Base-by-base conservation (phyloP, 92 coral and sea anemone genomes). In the Palythoa grandiflora region DNA sequence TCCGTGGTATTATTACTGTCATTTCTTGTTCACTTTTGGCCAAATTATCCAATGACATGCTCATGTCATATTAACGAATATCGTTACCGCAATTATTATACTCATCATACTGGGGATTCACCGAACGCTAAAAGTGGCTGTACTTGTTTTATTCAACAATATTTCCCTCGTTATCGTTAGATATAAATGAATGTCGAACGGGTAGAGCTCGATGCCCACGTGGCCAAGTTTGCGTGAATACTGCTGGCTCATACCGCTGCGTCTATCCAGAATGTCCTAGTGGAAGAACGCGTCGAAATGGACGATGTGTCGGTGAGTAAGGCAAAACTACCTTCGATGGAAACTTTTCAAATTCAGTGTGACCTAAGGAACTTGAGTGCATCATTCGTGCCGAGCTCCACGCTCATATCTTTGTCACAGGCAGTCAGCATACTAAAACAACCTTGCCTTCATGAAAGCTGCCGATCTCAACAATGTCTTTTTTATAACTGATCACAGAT, bases 131-230 rank as follows among this genome's bases (percentile, higher is more conserved):
- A 57, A 44, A 8, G 7, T 44, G 50, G 7, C 50, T 44, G 50
- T 44, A 44, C 50, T 44, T 44, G 7, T 44, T 44, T 44, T 44
- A 4, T 44, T 44, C 50, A 44, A 44, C 50, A 44, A 44, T 8
- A 44, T 44, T 44, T 44, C 50, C 65, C 0, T 59, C 65, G 65
- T 12, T 59, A n/a, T n/a, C 65, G 15, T 12, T 76, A 76, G 80
- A 52, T 76, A 52, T 52, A 16, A 52, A 76, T 28, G 80, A 52
- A 28, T 76, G 80, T 75, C 80, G 60, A 15, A 76, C 80, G 44
- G 80, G 65, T 48, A 28, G 7, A 11, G 37, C 37, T 14, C 17
- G 17, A 52, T 76, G 80, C 38, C 80, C 57, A 20, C 65, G 61
- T 0, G 80, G 65, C n/a, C 80, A 52, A 76, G 40, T 52, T 14